Percentiles rank a stretch among this genome's conserved stretches.
These are phyloP conservation scores for Myotis pilosus DNA, from an alignment of 2,797 vertebrate genomes.

Conservation along the genomic window DNA sequence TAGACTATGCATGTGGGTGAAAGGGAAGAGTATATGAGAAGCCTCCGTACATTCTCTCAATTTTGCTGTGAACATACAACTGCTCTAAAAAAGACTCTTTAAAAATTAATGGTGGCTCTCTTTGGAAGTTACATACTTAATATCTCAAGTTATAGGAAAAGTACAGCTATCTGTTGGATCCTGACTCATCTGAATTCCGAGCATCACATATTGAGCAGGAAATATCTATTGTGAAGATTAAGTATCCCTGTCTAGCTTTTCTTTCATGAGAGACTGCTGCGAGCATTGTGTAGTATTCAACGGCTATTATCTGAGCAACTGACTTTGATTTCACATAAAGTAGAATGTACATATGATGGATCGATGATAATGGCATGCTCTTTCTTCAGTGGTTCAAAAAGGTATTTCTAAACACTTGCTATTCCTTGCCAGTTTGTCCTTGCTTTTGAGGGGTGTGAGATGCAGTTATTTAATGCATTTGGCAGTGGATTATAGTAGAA, in stretches of 20 bases:
- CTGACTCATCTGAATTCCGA: neutral
- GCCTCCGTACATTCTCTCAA: neutral
- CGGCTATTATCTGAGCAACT: conserved; percentile 50
- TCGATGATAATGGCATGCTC: conserved; percentile 28
- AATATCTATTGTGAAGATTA: neutral
- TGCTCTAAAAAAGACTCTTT: neutral
- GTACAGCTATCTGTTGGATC: neutral
- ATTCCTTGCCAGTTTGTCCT: conserved; percentile 29
- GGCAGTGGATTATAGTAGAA: conserved; percentile 53
- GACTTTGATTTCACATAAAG: conserved; percentile 54
- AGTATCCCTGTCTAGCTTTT: neutral
- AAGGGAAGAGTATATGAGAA: neutral
- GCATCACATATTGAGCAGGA: neutral
- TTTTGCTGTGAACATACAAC: neutral
- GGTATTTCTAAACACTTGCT: conserved; percentile 59
- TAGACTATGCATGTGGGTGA: neutral
- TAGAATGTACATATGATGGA: neutral
- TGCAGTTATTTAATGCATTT: conserved; percentile 57
- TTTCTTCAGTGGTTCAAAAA: conserved; percentile 56
- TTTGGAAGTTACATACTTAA: neutral
- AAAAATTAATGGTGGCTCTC: neutral
- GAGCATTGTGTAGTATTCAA: neutral
- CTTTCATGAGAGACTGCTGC: neutral
- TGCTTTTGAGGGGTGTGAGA: neutral
- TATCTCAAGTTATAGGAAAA: neutral